Conservation (phyloP, 2,113 vertebrate genomes). For the Heterotis niloticus region DNA sequence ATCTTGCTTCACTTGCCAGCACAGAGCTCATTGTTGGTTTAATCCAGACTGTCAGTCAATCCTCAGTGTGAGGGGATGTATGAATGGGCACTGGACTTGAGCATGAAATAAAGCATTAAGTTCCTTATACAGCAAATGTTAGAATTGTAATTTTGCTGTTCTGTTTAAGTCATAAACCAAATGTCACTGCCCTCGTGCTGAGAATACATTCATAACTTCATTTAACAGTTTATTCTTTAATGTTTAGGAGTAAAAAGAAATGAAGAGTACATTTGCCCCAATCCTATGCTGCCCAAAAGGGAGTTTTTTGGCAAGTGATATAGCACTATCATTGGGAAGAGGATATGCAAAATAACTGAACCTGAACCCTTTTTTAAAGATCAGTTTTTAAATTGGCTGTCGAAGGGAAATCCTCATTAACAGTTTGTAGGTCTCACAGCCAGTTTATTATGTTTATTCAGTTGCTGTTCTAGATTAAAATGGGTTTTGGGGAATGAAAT, state of each 20-base stretch:
- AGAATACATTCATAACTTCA: too few species aligned
- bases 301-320: conserved; percentile 12
- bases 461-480: not conserved
- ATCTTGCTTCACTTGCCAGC: too few species aligned
- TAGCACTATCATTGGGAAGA: not conserved
- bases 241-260: not conserved
- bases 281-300: conserved; percentile 14
- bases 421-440: not conserved
- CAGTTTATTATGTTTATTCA: not conserved
- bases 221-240: not conserved
- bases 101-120: too few species aligned
- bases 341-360: not conserved
- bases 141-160: too few species aligned
- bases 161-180: too few species aligned
- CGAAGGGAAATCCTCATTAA: not conserved
- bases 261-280: not conserved
- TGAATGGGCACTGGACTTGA: too few species aligned
- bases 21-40: too few species aligned
- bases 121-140: too few species aligned
- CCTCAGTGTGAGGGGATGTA: too few species aligned
- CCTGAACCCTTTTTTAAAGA: not conserved
- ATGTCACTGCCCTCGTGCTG: too few species aligned
- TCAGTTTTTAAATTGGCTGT: not conserved
- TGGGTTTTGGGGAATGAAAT: not conserved
- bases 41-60: too few species aligned